These are phyloP conservation scores for Strix aluco DNA, from an alignment of 2,113 vertebrate genomes.

Conservation along the genomic window DNA sequence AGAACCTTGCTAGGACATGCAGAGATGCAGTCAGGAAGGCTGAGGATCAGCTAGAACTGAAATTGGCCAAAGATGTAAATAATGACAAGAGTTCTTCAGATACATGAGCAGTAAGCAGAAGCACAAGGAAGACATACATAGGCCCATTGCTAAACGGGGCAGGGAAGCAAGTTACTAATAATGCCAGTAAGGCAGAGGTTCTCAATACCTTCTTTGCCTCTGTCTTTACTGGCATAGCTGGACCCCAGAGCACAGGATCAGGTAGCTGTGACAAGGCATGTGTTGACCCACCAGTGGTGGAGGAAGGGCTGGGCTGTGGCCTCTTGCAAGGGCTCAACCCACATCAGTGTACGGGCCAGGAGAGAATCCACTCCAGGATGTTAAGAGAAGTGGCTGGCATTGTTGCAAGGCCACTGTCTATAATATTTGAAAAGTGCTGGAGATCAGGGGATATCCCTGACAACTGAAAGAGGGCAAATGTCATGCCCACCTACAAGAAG, in stretches of 20 bases:
- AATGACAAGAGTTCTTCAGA: not conserved
- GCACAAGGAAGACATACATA: not conserved
- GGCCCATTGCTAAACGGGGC: not conserved
- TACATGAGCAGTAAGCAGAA: not conserved
- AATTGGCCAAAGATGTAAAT: not conserved
- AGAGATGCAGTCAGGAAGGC: not conserved
- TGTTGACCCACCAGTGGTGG: too few relatives aligned
- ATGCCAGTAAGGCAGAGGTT: not conserved
- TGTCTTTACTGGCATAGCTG: not conserved
- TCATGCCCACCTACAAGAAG: not conserved
- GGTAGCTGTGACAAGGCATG: not conserved
- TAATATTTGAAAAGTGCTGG: not conserved
- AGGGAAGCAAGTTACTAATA: not conserved
- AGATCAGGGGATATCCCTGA: not conserved
- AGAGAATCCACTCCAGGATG: not conserved
- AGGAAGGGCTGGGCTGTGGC: not conserved
- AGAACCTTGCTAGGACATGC: not conserved
- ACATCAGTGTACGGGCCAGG: not conserved
- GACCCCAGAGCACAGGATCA: not conserved
- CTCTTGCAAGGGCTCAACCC: not conserved
- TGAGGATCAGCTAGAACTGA: not conserved
- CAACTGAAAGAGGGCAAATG: rapidly evolving
- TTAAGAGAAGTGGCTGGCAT: not conserved
- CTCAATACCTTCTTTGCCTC: not conserved
- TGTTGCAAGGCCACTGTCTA: not conserved